Conservation (phyloP, 2,888 invertebrate species). For the Halictus ligatus region DNA sequence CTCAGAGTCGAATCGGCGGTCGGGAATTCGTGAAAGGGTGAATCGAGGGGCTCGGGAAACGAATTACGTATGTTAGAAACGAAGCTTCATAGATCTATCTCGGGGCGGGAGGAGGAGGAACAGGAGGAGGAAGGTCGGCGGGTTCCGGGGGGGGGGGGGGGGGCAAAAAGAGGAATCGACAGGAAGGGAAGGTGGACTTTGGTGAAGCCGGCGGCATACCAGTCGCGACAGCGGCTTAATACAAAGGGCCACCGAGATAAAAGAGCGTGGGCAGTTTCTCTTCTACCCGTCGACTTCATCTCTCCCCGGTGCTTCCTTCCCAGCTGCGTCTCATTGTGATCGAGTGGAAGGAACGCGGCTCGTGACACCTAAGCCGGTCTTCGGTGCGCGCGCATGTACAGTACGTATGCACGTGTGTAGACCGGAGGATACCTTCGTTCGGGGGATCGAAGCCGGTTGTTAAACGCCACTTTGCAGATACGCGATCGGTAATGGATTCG, state of each 20-base stretch:
- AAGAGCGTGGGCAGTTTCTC: constrained; percentile 71
- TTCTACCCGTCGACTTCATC: constrained; percentile 66
- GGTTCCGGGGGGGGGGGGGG: constrained; percentile 13
- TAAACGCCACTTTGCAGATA: constrained; percentile 59
- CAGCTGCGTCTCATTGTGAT: constrained; percentile 57
- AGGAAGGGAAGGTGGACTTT: constrained; percentile 64
- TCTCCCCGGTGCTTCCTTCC: constrained; percentile 53
- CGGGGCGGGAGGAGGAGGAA: not conserved
- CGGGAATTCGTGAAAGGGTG: constrained; percentile 18
- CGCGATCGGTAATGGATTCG: constrained; percentile 71
- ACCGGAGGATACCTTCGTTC: not conserved
- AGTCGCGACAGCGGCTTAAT: constrained; percentile 68
- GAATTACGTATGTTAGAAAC: constrained; percentile 39
- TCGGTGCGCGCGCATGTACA: not conserved
- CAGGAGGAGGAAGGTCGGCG: not conserved
- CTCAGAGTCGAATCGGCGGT: not conserved
- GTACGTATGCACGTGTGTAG: no score
- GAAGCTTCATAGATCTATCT: constrained; percentile 25
- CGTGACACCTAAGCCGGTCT: constrained; percentile 63
- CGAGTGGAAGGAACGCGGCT: constrained; percentile 43
- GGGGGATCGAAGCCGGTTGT: constrained; percentile 33
- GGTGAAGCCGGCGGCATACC: constrained; percentile 66
- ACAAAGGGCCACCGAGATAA: constrained; percentile 68
- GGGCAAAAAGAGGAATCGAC: constrained; percentile 56
- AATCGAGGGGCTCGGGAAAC: constrained; percentile 10